Conservation (phyloP, 2,888 invertebrate genomes). For the Ditula angustiorana region DNA sequence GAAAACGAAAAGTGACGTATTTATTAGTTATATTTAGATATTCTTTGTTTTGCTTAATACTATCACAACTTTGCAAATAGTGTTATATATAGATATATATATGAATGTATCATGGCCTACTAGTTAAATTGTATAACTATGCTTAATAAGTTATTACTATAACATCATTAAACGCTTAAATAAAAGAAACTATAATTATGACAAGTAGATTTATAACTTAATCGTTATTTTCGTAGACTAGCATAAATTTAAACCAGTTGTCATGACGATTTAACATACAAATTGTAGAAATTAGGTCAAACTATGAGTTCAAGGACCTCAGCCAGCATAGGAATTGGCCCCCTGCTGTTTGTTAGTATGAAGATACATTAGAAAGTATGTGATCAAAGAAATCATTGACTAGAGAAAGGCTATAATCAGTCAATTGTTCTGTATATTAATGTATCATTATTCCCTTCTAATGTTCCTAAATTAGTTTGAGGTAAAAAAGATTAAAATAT, state of each 20-base stretch:
- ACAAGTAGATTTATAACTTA: constrained; percentile 36
- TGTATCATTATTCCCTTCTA: no score
- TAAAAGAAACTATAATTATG: constrained; percentile 33
- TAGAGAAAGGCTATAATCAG: neutral
- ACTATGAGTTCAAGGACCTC: constrained; percentile 31
- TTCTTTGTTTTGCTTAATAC: no score
- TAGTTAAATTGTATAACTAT: no score
- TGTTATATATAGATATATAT: no score
- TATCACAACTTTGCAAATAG: no score
- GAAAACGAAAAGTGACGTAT: no score
- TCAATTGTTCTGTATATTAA: neutral
- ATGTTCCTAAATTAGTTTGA: no score
- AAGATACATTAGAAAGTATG: constrained; percentile 34
- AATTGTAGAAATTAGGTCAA: constrained; percentile 32
- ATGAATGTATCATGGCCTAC: no score
- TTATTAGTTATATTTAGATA: no score
- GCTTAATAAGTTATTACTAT: no score
- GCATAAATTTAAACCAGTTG: constrained; percentile 17
- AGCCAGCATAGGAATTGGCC: neutral
- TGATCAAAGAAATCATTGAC: neutral
- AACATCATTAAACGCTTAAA: constrained; percentile 2
- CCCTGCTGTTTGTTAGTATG: constrained; percentile 31
- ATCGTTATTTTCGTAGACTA: constrained; percentile 12
- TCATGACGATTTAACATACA: constrained; percentile 21
- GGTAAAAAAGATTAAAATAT: no score